Evolutionary conservation across 2,113 vertebrate genomes (phyloP).

Genomic region (Rhadina sibilatrix): DNA sequence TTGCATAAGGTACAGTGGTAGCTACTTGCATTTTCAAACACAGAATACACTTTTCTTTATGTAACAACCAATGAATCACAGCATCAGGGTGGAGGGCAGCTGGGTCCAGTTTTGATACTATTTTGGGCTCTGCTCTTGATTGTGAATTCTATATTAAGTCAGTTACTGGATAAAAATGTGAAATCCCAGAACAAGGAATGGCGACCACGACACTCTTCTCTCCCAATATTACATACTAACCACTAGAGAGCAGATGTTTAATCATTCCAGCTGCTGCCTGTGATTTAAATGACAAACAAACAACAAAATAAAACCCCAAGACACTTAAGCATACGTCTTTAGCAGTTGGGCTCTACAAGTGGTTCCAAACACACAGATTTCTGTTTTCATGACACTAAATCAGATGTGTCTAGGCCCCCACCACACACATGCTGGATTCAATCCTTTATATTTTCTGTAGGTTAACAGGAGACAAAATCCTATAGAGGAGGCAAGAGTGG

Average conservation of each 20-base stretch:
- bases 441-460: background rate
- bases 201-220: background rate
- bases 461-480: background rate
- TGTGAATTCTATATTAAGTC: background rate
- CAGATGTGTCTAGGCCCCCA: background rate
- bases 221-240: background rate
- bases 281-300: background rate
- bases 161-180: background rate
- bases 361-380: background rate
- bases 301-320: background rate
- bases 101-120: background rate
- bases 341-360: background rate
- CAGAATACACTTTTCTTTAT: background rate
- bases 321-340: background rate
- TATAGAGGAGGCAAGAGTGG: background rate
- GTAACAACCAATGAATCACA: background rate
- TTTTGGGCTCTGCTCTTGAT: background rate
- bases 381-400: background rate
- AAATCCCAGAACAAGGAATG: background rate
- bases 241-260: background rate
- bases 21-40: background rate
- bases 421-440: background rate
- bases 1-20: background rate
- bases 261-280: background rate
- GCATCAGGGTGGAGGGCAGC: background rate